phyloP scores from a whole-genome alignment of 2,888 invertebrate species.

The Fragum fragum region DNA sequence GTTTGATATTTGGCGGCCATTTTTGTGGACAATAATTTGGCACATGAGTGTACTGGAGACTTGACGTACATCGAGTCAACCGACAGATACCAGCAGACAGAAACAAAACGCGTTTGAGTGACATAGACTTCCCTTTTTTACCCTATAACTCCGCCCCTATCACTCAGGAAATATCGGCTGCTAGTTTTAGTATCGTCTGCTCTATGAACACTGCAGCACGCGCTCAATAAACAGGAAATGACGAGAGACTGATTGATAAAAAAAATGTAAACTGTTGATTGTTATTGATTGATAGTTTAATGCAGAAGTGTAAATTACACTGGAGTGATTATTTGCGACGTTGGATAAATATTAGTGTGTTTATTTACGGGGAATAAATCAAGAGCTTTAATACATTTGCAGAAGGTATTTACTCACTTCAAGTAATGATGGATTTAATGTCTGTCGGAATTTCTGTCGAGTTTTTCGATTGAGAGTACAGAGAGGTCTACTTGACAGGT shows the following conservation, averaged over 20 bases:
- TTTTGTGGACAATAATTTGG: too few relatives aligned
- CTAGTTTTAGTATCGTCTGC: constrained; percentile 24
- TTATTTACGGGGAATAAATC: constrained; percentile 27
- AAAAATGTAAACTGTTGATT: constrained; percentile 27
- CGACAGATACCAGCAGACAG: background rate
- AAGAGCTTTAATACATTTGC: background rate
- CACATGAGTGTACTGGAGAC: too few relatives aligned
- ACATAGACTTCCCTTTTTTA: constrained; percentile 22
- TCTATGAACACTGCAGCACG: constrained; percentile 23
- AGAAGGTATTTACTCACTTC: constrained; percentile 27
- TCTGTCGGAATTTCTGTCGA: constrained; percentile 18
- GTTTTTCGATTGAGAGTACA: background rate
- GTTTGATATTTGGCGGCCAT: too few relatives aligned
- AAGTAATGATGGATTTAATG: constrained; percentile 23
- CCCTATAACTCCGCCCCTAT: constrained; percentile 25
- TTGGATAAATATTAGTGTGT: constrained; percentile 28
- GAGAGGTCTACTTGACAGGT: background rate
- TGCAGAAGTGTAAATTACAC: constrained; percentile 26
- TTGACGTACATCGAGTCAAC: constrained; percentile 11
- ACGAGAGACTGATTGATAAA: constrained; percentile 22
- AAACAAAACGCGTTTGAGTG: constrained; percentile 14
- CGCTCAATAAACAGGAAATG: constrained; percentile 18
- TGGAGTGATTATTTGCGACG: constrained; percentile 22
- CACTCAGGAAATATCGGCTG: constrained; percentile 28
- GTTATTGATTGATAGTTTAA: constrained; percentile 30